A percentile compares a stretch with the other conserved stretches of the same genome.
These are phyloP conservation scores for Zosterops lateralis DNA, from an alignment of 2,113 vertebrate genomes.

Conservation along the genomic window DNA sequence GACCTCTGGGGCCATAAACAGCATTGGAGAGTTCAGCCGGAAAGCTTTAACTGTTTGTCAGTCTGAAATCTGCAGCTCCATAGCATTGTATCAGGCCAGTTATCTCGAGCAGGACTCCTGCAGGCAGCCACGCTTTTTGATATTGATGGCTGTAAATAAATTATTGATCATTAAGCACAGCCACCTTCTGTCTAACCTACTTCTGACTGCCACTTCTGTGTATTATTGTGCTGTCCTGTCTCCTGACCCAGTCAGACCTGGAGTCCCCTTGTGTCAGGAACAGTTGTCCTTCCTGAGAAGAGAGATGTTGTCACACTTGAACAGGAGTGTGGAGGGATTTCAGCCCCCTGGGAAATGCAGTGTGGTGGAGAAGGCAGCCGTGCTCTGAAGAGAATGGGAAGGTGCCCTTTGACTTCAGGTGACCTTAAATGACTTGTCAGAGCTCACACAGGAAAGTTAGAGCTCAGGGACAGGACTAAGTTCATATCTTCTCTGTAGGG, in stretches of 20 bases:
- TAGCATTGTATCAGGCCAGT: background rate
- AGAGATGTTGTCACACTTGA: background rate
- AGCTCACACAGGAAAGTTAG: background rate
- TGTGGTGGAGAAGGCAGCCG: background rate
- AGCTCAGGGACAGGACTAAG: background rate
- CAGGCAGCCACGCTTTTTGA: background rate
- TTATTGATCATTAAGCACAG: background rate
- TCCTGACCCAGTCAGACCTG: background rate
- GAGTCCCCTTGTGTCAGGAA: background rate
- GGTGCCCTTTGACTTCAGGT: background rate
- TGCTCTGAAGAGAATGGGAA: background rate
- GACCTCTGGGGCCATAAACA: background rate
- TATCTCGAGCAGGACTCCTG: background rate
- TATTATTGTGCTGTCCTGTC: background rate
- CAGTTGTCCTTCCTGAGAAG: background rate
- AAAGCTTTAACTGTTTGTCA: background rate
- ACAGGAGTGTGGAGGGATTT: background rate
- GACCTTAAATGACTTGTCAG: background rate
- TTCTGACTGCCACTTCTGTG: background rate
- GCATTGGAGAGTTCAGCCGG: background rate
- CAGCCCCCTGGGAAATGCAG: background rate
- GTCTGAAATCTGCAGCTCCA: background rate
- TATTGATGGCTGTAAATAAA: background rate
- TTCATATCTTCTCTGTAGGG: background rate
- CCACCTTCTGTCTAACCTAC: background rate